A percentile compares a stretch with the other conserved stretches of the same genome.
These are phyloP conservation scores for Xylota segnis DNA, from an alignment of 2,888 invertebrate genomes.

Conservation along the genomic window DNA sequence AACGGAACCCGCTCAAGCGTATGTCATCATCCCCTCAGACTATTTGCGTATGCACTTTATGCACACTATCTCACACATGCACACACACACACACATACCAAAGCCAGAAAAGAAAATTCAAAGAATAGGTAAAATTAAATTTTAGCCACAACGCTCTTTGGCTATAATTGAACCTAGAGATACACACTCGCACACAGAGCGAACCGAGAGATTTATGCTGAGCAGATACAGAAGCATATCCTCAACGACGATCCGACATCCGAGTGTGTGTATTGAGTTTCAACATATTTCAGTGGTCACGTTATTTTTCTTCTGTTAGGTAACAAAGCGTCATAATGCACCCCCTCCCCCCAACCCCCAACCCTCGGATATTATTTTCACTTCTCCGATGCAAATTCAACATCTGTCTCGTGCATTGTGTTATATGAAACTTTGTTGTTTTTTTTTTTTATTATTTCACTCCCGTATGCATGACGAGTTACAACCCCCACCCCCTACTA, in stretches of 20 bases:
- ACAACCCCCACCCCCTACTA: conserved; percentile 35
- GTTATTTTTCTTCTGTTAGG: conserved; percentile 47
- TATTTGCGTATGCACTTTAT: conserved; percentile 40
- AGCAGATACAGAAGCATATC: not conserved
- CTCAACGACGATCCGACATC: not conserved
- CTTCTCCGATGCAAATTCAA: conserved; percentile 34
- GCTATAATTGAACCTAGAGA: conserved; percentile 27
- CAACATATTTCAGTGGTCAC: conserved; percentile 39
- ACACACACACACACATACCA: not conserved
- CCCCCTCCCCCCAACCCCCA: too few relatives aligned
- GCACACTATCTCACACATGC: conserved; percentile 24
- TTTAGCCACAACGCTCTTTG: conserved; percentile 42
- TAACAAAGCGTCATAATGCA: conserved; percentile 40
- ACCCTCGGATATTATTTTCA: conserved; percentile 12
- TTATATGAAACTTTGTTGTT: conserved; percentile 39
- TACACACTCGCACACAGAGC: not conserved
- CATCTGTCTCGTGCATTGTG: conserved; percentile 46
- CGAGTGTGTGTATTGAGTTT: conserved; percentile 42
- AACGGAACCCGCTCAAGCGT: conserved; percentile 81
- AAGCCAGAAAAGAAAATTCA: conserved; percentile 10
- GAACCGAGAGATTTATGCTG: conserved; percentile 8
- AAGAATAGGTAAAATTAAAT: conserved; percentile 36
- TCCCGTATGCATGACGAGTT: conserved; percentile 46
- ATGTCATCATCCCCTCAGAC: conserved; percentile 61
- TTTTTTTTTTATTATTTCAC: conserved; percentile 7